phyloP scores from a whole-genome alignment of 1,140 invertebrate genomes.

The Sarcophaga peregrina region DNA sequence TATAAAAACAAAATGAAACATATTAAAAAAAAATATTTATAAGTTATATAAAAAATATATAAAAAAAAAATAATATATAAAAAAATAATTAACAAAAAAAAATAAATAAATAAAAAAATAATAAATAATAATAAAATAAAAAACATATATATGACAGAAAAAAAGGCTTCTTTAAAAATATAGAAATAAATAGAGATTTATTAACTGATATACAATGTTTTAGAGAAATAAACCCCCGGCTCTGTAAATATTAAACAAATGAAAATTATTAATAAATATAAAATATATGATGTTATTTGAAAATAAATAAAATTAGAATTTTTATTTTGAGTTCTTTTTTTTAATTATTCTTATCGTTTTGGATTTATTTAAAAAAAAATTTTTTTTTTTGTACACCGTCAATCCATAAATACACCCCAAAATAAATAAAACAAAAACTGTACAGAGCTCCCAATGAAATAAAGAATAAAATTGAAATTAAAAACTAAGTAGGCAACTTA shows the following conservation, averaged over 20 bases:
- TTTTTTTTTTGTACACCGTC: no score
- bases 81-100: background rate
- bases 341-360: background rate
- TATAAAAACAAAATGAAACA: constrained; percentile 32
- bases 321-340: constrained; percentile 1
- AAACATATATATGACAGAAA: constrained; percentile 3
- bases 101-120: constrained; percentile 5
- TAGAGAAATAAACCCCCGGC: background rate
- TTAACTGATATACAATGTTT: constrained; percentile 3
- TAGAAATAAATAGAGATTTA: background rate
- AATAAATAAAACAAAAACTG: background rate
- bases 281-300: constrained; percentile 22
- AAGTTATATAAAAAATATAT: background rate
- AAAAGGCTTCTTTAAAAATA: constrained; percentile 24
- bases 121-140: constrained; percentile 15
- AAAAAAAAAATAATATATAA: background rate
- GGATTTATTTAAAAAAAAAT: background rate
- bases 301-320: constrained; percentile 1
- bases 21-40: background rate
- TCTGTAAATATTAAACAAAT: constrained; percentile 29
- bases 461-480: background rate
- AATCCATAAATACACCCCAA: no score
- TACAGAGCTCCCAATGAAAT: background rate
- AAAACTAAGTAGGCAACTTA: background rate
- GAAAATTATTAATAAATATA: constrained; percentile 34